Evolutionary conservation across 2,888 invertebrate species (phyloP).

Genomic region (Gastracanthus pulcherrimus): DNA sequence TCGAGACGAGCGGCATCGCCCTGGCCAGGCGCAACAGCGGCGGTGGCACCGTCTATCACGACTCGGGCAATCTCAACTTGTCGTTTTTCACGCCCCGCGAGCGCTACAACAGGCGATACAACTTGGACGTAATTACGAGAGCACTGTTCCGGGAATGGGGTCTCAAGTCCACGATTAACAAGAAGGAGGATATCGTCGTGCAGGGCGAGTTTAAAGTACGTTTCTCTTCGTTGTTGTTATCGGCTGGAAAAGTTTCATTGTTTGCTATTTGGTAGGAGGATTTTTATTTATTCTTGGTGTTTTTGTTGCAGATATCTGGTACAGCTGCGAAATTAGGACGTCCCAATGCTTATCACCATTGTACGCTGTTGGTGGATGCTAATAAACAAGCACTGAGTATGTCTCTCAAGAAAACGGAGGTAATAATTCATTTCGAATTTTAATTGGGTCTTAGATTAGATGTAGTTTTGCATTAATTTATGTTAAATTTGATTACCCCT

Average conservation of each 20-base stretch:
- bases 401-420: slow-evolving; percentile 87
- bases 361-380: slow-evolving; percentile 94
- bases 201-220: slow-evolving; percentile 88
- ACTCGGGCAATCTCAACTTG: slow-evolving; percentile 94
- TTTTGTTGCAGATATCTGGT: slow-evolving; percentile 88
- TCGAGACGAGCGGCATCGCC: slow-evolving; percentile 84
- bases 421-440: no score
- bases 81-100: slow-evolving; percentile 93
- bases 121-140: slow-evolving; percentile 91
- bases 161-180: slow-evolving; percentile 86
- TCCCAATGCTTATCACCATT: slow-evolving; percentile 97
- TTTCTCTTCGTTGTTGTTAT: no score
- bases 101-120: slow-evolving; percentile 90
- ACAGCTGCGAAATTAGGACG: slow-evolving; percentile 95
- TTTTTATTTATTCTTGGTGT: not conserved
- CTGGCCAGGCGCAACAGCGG: slow-evolving; percentile 96
- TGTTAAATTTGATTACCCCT: no score
- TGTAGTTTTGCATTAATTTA: no score
- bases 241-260: no score
- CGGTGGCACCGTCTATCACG: slow-evolving; percentile 98
- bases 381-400: slow-evolving; percentile 87
- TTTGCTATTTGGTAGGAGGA: not conserved
- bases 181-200: slow-evolving; percentile 92
- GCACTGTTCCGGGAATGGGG: slow-evolving; percentile 91
- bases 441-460: no score